These are phyloP conservation scores for Hedychridium roseum DNA, from an alignment of 2,888 invertebrate species.

Conservation along the genomic window DNA sequence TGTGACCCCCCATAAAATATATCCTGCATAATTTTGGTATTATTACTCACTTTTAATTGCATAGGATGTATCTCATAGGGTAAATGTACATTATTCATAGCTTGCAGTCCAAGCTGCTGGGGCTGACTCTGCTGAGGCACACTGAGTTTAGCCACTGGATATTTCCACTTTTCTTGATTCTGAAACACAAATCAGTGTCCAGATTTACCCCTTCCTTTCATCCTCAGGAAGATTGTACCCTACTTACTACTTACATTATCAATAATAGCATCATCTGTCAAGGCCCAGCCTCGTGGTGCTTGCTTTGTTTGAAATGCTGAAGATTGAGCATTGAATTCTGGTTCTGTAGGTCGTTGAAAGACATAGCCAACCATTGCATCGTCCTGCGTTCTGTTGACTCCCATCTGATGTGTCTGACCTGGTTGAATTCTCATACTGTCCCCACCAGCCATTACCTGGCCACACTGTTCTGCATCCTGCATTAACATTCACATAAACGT, in stretches of 20 bases:
- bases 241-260: constrained; percentile 74
- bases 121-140: constrained; percentile 69
- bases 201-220: too few relatives aligned
- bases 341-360: constrained; percentile 84
- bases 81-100: constrained; percentile 64
- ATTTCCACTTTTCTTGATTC: constrained; percentile 90
- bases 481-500: too few relatives aligned
- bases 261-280: constrained; percentile 86
- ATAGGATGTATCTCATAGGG: constrained; percentile 61
- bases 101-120: constrained; percentile 68
- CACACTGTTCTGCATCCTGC: constrained; percentile 61
- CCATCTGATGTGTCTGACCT: constrained; percentile 59
- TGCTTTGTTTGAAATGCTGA: constrained; percentile 77
- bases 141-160: constrained; percentile 66
- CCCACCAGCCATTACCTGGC: constrained; percentile 61
- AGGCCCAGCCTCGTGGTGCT: constrained; percentile 78
- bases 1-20: constrained; percentile 1
- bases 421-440: constrained; percentile 59
- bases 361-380: constrained; percentile 94
- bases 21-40: too few relatives aligned
- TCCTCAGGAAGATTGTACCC: too few relatives aligned
- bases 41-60: constrained; percentile 58
- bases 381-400: constrained; percentile 72
- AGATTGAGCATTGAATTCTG: constrained; percentile 71
- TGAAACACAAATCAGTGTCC: constrained; percentile 68